Evolutionary conservation across 2,113 vertebrate species (phyloP).

Genomic region (Leucosticte australis): DNA sequence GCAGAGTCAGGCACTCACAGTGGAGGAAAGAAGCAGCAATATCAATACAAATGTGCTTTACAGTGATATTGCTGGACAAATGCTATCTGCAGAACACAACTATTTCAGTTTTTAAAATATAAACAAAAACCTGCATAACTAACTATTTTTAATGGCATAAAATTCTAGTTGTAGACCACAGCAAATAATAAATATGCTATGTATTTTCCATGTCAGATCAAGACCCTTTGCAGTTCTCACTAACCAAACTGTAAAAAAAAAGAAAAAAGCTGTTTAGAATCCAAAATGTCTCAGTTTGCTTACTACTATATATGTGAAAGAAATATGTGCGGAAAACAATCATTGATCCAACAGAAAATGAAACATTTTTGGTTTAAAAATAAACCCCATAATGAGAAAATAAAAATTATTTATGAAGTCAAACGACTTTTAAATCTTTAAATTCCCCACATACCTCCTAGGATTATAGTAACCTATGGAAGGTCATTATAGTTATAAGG

Average conservation of each 20-base stretch:
- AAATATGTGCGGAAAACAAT: not conserved
- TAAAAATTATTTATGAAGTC: slow-evolving; percentile 71
- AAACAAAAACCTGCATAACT: not conserved
- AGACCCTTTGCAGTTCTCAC: not conserved
- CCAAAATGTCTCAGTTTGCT: not conserved
- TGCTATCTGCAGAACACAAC: not conserved
- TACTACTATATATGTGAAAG: not conserved
- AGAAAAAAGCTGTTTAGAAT: not conserved
- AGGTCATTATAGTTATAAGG: slow-evolving; percentile 71
- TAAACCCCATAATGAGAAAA: slow-evolving; percentile 29
- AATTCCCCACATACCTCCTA: slow-evolving; percentile 66
- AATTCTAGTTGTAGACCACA: not conserved
- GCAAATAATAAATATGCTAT: not conserved
- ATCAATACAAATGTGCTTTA: not conserved
- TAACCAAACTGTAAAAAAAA: not conserved
- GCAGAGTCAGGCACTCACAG: not conserved
- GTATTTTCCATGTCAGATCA: not conserved
- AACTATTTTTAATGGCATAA: not conserved
- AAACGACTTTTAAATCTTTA: slow-evolving; percentile 70
- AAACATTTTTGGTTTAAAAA: slow-evolving; percentile 3
- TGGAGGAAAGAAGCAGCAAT: not conserved
- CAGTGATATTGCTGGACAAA: not conserved
- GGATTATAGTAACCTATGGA: slow-evolving; percentile 72
- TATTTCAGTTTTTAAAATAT: not conserved
- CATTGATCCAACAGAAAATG: not conserved